A percentile compares a stretch with the other conserved stretches of the same genome.
These are phyloP conservation scores for Peromyscus aztecus DNA, from an alignment of 2,797 vertebrate genomes.

Conservation along the genomic window DNA sequence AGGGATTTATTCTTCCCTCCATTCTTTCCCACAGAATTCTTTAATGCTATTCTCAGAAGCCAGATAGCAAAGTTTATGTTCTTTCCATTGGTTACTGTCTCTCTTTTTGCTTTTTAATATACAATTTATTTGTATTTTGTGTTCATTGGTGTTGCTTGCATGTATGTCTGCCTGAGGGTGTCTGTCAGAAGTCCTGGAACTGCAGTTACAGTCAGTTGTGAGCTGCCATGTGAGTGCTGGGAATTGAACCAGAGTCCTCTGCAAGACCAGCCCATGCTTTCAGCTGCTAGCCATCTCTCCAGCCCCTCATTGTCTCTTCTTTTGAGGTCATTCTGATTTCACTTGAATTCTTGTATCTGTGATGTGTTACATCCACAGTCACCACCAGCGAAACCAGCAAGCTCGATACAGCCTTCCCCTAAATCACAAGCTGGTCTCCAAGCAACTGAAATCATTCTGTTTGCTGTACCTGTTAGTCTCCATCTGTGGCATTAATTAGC, in stretches of 20 bases:
- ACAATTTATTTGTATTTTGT: too few species aligned
- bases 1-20: background rate
- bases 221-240: too few species aligned
- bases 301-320: background rate
- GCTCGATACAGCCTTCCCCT: background rate
- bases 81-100: background rate
- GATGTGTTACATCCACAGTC: background rate
- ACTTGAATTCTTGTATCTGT: background rate
- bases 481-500: background rate
- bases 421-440: background rate
- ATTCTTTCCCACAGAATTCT: background rate
- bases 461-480: background rate
- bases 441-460: background rate
- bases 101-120: too few species aligned
- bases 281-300: too few species aligned
- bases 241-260: too few species aligned
- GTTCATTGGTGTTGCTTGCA: too few species aligned
- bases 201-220: too few species aligned
- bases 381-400: background rate
- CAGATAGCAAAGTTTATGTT: background rate
- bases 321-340: background rate
- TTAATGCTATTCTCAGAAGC: background rate
- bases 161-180: too few species aligned
- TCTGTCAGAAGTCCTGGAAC: too few species aligned
- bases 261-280: too few species aligned